phyloP scores from a whole-genome alignment of 2,113 vertebrate species.

The Synodontis membranacea region DNA sequence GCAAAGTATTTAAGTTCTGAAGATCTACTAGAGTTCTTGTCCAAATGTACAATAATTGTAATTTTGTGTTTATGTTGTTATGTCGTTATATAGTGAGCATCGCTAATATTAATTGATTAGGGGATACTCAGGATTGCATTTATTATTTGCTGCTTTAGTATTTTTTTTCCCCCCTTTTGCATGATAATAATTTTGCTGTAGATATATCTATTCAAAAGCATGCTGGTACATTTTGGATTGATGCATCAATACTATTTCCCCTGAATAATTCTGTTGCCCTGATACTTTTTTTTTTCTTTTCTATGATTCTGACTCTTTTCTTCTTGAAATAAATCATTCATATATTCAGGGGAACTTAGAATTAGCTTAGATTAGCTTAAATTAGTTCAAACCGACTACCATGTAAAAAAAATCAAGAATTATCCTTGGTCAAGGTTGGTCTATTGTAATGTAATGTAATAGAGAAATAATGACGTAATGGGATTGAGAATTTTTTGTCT shows the following conservation, averaged over 20 bases:
- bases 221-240: background rate
- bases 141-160: background rate
- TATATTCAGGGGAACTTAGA: background rate
- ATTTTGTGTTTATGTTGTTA: background rate
- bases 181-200: slow-evolving; percentile 24
- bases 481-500: background rate
- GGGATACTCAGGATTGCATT: background rate
- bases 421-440: background rate
- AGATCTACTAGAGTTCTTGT: background rate
- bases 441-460: background rate
- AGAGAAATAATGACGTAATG: background rate
- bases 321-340: background rate
- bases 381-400: background rate
- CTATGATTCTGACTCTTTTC: background rate
- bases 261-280: background rate
- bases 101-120: background rate
- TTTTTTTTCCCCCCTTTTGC: slow-evolving; percentile 17
- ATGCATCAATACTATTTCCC: background rate
- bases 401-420: no score
- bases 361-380: no score
- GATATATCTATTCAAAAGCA: slow-evolving; percentile 13
- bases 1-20: background rate
- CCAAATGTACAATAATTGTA: background rate
- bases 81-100: background rate
- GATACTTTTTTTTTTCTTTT: background rate